Conservation (phyloP, 2,797 vertebrate species). For the Xenentodon cancila region DNA sequence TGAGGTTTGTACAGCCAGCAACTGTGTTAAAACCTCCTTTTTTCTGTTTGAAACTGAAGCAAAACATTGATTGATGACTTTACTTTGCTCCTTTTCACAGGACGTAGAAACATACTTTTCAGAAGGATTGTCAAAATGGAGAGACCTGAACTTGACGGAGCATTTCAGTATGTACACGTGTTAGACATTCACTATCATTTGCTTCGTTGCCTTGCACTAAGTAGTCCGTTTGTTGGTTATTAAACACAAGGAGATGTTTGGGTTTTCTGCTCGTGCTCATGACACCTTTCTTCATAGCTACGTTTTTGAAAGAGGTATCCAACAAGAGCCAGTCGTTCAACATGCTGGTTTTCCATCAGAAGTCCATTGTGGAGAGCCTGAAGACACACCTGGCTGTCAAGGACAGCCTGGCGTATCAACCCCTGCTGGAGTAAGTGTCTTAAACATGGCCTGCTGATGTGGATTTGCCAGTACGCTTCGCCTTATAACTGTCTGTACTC, state of each 20-base stretch:
- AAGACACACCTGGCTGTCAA: constrained; percentile 89
- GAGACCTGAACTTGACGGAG: constrained; percentile 92
- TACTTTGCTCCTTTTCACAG: constrained; percentile 67
- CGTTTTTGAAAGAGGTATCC: constrained; percentile 90
- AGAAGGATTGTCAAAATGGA: constrained; percentile 95
- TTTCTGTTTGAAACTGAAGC: background rate
- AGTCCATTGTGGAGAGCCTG: constrained; percentile 87
- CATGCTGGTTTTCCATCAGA: constrained; percentile 95
- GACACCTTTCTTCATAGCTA: constrained; percentile 73
- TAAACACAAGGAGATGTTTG: too few species aligned
- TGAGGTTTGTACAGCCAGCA: constrained; percentile 84
- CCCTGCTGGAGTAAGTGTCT: constrained; percentile 92
- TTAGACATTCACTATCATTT: background rate
- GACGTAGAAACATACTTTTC: constrained; percentile 97
- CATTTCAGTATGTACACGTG: constrained; percentile 87
- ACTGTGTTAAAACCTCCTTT: fast-evolving
- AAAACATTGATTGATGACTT: background rate
- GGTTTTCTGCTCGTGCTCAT: background rate
- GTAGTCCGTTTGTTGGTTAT: background rate
- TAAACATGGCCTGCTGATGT: too few species aligned
- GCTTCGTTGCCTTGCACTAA: too few species aligned
- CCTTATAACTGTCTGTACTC: too few species aligned
- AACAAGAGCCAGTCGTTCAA: constrained; percentile 95
- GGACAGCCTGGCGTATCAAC: constrained; percentile 91
- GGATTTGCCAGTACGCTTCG: too few species aligned